These are phyloP conservation scores for Ophion ellenae DNA, from an alignment of 2,888 invertebrate species.

Conservation along the genomic window DNA sequence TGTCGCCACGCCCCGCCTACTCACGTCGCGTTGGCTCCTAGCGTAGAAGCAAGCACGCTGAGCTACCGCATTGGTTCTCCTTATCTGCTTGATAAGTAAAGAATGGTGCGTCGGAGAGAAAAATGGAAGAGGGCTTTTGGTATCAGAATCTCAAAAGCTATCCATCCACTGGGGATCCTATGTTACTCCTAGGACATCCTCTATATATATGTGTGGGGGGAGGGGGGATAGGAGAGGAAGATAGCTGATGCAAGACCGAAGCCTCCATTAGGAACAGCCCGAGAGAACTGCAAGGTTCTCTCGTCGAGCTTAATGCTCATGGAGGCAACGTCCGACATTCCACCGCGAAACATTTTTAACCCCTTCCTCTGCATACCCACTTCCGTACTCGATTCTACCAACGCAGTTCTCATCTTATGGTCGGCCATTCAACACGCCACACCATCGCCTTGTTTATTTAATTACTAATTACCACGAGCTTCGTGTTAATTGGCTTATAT, in stretches of 20 bases:
- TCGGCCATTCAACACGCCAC: conserved; percentile 34
- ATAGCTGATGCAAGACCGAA: conserved; percentile 16
- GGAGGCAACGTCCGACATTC: conserved; percentile 47
- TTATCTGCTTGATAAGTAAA: not conserved
- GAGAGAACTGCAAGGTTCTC: conserved; percentile 35
- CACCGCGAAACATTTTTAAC: conserved; percentile 56
- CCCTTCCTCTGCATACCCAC: not conserved
- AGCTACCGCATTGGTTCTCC: not conserved
- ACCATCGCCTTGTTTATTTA: conserved; percentile 66
- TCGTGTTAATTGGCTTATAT: conserved; percentile 67
- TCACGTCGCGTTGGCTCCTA: not conserved
- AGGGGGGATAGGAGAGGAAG: not conserved
- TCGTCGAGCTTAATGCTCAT: conserved; percentile 62
- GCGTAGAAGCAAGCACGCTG: not conserved
- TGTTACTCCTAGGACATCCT: not conserved
- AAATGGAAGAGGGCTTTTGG: not conserved
- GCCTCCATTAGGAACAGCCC: conserved; percentile 56
- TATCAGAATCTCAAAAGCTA: not conserved
- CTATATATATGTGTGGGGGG: not conserved
- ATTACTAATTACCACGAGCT: conserved; percentile 66
- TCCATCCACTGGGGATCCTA: not conserved
- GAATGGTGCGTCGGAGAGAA: not conserved
- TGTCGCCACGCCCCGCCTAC: not conserved
- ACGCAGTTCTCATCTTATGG: conserved; percentile 21
- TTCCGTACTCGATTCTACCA: conserved; percentile 13